Evolutionary conservation across 2,797 vertebrate species (phyloP).

Genomic region (Lates japonicus): DNA sequence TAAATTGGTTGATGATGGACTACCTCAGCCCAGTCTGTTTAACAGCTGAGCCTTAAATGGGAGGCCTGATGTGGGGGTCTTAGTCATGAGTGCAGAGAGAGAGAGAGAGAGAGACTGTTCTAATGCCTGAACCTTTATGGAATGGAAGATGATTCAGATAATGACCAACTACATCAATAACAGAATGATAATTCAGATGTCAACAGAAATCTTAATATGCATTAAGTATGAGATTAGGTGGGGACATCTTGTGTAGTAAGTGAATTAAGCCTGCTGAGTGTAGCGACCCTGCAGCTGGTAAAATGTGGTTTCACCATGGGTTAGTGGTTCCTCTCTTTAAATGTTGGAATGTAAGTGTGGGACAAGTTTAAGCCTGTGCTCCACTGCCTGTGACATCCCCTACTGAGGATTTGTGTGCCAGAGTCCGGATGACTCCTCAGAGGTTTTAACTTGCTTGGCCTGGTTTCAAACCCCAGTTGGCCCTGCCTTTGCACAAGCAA

Average conservation of each 20-base stretch:
- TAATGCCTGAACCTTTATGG: neutral
- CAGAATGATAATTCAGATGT: neutral
- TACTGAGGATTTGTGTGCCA: neutral
- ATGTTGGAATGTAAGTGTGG: neutral
- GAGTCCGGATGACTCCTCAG: slow-evolving; percentile 10
- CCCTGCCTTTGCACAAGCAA: slow-evolving; percentile 18
- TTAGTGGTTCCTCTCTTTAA: neutral
- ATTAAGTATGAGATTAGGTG: neutral
- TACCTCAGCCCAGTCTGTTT: neutral
- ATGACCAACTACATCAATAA: neutral
- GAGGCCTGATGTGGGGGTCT: neutral
- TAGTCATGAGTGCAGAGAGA: neutral
- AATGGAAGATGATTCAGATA: neutral
- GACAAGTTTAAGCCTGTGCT: slow-evolving; percentile 6
- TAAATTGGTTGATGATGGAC: slow-evolving; percentile 15
- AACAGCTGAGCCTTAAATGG: slow-evolving; percentile 5
- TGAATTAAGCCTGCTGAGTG: neutral
- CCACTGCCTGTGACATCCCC: slow-evolving; percentile 5
- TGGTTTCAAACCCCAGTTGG: slow-evolving; percentile 19
- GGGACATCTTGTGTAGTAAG: neutral
- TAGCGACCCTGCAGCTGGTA: neutral
- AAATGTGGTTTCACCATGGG: neutral
- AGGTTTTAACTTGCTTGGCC: slow-evolving; percentile 34
- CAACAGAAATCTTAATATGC: slow-evolving; percentile 10
- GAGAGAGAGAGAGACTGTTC: neutral